These are phyloP conservation scores for Cerastoderma edule DNA, from an alignment of 2,888 invertebrate species.

Conservation along the genomic window DNA sequence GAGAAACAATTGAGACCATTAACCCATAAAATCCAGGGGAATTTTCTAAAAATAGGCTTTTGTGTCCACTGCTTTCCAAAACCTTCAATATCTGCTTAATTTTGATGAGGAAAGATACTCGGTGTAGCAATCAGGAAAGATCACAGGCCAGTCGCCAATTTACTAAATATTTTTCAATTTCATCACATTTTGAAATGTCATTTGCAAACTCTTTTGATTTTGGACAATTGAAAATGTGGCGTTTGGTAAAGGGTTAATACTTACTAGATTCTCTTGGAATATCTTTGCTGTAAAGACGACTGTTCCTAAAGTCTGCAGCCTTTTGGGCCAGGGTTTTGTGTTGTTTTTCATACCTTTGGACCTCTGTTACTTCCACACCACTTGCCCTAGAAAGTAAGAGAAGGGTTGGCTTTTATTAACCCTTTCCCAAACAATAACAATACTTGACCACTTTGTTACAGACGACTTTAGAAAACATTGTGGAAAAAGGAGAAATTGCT, in stretches of 20 bases:
- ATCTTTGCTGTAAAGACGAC: conserved; percentile 52
- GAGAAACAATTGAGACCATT: too few species aligned
- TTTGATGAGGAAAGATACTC: too few species aligned
- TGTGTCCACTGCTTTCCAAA: too few species aligned
- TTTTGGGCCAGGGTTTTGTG: conserved; percentile 38
- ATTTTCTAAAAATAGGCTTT: too few species aligned
- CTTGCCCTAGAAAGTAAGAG: conserved; percentile 48
- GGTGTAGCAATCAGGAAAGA: too few species aligned
- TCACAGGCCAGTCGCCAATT: neutral
- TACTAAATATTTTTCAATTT: neutral
- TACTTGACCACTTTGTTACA: too few species aligned
- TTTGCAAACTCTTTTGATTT: neutral
- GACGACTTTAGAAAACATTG: too few species aligned
- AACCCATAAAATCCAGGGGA: too few species aligned
- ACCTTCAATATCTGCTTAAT: neutral
- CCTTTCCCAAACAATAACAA: too few species aligned
- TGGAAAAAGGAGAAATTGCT: too few species aligned
- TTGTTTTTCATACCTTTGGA: conserved; percentile 46
- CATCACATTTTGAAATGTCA: neutral
- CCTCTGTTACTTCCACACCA: conserved; percentile 56
- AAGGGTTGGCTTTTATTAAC: too few species aligned
- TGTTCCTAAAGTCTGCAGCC: conserved; percentile 56
- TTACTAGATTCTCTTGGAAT: conserved; percentile 63
- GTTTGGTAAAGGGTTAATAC: conserved; percentile 12
- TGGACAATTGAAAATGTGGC: neutral